phyloP scores from a whole-genome alignment of 2,113 vertebrate species.

The Pedetes capensis region DNA sequence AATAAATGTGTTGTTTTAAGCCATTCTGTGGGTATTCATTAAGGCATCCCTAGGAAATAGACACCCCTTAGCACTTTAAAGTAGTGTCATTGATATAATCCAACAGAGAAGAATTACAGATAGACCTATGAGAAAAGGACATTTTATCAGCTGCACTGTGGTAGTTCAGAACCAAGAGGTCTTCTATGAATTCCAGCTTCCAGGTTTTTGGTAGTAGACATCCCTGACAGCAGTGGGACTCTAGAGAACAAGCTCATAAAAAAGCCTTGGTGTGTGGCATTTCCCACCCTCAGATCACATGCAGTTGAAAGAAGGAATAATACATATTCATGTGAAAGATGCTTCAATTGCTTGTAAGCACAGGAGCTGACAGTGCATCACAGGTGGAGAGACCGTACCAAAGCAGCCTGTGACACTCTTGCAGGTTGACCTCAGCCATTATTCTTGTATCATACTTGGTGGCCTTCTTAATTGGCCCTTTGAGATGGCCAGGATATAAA shows the following conservation, averaged over 20 bases:
- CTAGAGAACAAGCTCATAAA: not conserved
- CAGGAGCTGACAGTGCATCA: not conserved
- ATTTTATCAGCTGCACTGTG: fast-evolving
- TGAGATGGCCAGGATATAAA: not conserved
- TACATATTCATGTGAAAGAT: slow-evolving; percentile 62
- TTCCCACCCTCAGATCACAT: slow-evolving; percentile 13
- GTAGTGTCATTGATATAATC: not conserved
- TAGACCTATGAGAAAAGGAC: not conserved
- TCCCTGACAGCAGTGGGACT: not conserved
- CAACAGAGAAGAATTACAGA: not conserved
- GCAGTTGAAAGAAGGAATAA: slow-evolving; percentile 37
- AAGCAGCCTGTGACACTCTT: not conserved
- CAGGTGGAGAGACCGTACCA: fast-evolving
- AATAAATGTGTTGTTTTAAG: not conserved
- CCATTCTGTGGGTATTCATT: not conserved
- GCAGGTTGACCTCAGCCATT: not conserved
- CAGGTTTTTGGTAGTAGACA: not conserved
- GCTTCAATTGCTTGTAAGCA: slow-evolving; percentile 19
- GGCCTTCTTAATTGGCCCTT: slow-evolving; percentile 36
- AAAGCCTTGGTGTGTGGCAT: not conserved
- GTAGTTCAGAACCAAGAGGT: not conserved
- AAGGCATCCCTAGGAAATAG: not conserved
- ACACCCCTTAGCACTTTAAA: not conserved
- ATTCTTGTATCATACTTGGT: fast-evolving
- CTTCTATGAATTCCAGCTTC: not conserved